These are phyloP conservation scores for Microplitis manilae DNA, from an alignment of 2,888 invertebrate species.

Conservation along the genomic window DNA sequence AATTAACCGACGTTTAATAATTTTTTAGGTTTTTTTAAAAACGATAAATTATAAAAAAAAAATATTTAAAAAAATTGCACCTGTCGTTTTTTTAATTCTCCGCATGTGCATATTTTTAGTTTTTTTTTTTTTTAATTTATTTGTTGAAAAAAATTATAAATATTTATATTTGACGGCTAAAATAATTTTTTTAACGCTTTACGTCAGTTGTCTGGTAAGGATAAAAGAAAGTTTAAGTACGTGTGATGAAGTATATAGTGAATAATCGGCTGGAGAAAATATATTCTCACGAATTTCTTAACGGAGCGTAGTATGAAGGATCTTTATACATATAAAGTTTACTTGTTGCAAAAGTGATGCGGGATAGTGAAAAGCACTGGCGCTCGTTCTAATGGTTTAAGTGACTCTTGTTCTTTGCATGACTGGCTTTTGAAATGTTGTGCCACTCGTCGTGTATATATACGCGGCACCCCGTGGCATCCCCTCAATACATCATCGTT, in stretches of 20 bases:
- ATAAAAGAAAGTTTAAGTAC: too few relatives aligned
- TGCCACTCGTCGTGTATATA: constrained; percentile 22
- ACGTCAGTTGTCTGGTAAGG: background rate
- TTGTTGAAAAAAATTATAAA: background rate
- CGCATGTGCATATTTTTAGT: too few relatives aligned
- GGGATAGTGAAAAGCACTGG: constrained; percentile 50
- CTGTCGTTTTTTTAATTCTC: too few relatives aligned
- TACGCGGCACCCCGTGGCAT: constrained; percentile 10
- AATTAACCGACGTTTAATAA: too few relatives aligned
- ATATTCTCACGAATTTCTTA: constrained; percentile 48
- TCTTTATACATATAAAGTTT: background rate
- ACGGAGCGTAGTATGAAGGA: constrained; percentile 19
- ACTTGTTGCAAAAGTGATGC: constrained; percentile 52
- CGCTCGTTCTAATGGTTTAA: constrained; percentile 53
- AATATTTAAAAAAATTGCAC: background rate
- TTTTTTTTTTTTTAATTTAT: too few relatives aligned
- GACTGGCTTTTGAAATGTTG: constrained; percentile 59
- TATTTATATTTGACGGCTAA: background rate
- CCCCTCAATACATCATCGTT: constrained; percentile 9
- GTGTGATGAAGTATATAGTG: background rate
- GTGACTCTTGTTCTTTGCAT: constrained; percentile 66
- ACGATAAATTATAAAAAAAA: constrained; percentile 3
- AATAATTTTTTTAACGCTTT: background rate
- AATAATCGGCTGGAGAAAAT: background rate
- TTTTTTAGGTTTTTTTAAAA: too few relatives aligned